These are phyloP conservation scores for Ommatoiulus sabulosus DNA, from an alignment of 2,888 invertebrate genomes.

Conservation along the genomic window DNA sequence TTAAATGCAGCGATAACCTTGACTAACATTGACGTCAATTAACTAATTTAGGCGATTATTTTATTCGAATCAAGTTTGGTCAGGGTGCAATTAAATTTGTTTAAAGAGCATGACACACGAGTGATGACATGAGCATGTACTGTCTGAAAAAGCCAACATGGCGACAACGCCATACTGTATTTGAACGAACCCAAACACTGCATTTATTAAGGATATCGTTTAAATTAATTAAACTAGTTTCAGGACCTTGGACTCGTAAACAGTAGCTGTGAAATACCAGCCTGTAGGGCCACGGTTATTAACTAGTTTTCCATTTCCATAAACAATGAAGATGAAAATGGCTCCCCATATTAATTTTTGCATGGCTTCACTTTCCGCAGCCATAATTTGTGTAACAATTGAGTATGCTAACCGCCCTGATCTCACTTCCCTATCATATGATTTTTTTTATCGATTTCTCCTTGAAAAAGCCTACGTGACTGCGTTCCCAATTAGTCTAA, in stretches of 20 bases:
- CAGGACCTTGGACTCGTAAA: conserved; percentile 8
- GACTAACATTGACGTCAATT: no score
- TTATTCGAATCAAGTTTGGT: no score
- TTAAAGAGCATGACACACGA: no score
- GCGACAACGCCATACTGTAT: no score
- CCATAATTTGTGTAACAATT: conserved; percentile 25
- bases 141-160: no score
- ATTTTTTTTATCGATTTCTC: neutral
- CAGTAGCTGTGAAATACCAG: neutral
- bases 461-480: conserved; percentile 16
- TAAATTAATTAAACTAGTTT: neutral
- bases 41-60: no score
- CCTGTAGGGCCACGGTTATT: neutral
- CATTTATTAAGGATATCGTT: neutral
- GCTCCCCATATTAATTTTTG: neutral
- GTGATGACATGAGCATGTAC: no score
- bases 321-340: conserved; percentile 9
- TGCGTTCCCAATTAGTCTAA: neutral
- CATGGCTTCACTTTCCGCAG: neutral
- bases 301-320: neutral
- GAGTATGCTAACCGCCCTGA: neutral
- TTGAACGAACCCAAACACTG: neutral
- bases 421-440: neutral
- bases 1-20: no score
- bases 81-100: no score